Conservation (phyloP, 2,797 vertebrate genomes). For the Manis pentadactyla region DNA sequence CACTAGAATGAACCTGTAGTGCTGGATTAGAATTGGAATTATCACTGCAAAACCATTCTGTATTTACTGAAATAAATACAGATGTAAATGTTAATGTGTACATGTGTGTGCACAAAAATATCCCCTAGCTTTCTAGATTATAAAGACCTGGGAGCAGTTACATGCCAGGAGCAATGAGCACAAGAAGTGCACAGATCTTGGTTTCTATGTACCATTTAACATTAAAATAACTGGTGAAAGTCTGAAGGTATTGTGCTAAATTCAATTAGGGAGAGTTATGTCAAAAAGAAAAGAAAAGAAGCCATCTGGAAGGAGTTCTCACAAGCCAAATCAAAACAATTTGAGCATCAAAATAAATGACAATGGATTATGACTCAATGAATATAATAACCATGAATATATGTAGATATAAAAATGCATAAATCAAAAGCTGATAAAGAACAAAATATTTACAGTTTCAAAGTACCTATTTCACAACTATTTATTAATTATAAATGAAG, state of each 20-base stretch:
- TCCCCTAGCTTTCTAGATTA: neutral
- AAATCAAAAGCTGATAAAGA: neutral
- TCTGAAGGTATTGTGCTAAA: neutral
- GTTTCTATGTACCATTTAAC: slow-evolving; percentile 27
- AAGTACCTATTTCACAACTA: neutral
- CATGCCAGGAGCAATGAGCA: neutral
- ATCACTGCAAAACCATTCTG: neutral
- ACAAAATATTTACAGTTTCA: slow-evolving; percentile 58
- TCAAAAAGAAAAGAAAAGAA: slow-evolving; percentile 13
- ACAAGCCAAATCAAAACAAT: slow-evolving; percentile 2
- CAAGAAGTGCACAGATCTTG: neutral
- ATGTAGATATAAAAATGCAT: neutral
- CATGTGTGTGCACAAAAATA: neutral
- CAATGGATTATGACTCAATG: neutral
- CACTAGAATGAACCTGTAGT: neutral
- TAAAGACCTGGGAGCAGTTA: neutral
- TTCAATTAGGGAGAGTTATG: neutral
- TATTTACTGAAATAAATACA: slow-evolving; percentile 8
- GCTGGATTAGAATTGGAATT: neutral
- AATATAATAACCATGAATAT: neutral
- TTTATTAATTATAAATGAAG: slow-evolving; percentile 19
- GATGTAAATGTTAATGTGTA: neutral
- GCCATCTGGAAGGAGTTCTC: neutral
- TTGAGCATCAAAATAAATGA: slow-evolving; percentile 22
- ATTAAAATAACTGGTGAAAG: neutral